Conservation (phyloP, 2,888 invertebrate species). For the Pseudococcus viburni region DNA sequence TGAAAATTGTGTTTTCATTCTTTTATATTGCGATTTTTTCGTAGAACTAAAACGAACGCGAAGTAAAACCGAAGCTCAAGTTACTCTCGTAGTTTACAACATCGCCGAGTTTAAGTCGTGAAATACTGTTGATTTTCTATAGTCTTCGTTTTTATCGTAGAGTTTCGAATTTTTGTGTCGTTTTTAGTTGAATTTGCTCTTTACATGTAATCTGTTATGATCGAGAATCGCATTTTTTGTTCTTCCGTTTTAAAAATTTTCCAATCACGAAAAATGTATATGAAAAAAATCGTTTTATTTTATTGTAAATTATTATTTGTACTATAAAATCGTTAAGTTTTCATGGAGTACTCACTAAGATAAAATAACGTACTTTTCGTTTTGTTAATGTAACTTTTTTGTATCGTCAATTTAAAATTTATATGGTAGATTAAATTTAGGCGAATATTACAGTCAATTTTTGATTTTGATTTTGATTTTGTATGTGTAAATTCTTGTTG, state of each 20-base stretch:
- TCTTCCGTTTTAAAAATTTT: slow-evolving; percentile 13
- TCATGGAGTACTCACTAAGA: not conserved
- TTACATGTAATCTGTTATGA: not conserved
- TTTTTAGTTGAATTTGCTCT: slow-evolving; percentile 45
- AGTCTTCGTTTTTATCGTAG: slow-evolving; percentile 13
- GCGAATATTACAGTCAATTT: slow-evolving; percentile 33
- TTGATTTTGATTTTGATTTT: slow-evolving; percentile 46
- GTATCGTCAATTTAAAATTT: slow-evolving; percentile 57
- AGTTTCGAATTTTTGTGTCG: slow-evolving; percentile 27
- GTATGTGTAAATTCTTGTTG: slow-evolving; percentile 24
- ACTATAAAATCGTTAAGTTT: not conserved
- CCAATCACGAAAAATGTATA: slow-evolving; percentile 15
- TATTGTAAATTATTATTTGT: slow-evolving; percentile 50
- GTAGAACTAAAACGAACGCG: slow-evolving; percentile 14
- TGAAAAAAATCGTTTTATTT: slow-evolving; percentile 4
- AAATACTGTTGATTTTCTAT: slow-evolving; percentile 40
- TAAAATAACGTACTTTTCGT: not conserved
- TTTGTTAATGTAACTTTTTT: slow-evolving; percentile 30
- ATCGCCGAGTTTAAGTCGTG: slow-evolving; percentile 5
- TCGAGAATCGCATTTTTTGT: slow-evolving; percentile 10
- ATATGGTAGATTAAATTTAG: slow-evolving; percentile 44
- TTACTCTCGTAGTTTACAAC: not conserved
- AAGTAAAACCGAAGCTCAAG: slow-evolving; percentile 19
- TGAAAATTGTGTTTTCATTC: not conserved
- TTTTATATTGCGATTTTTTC: not conserved